Conservation (phyloP, 2,113 vertebrate species). For the Mellivora capensis region DNA sequence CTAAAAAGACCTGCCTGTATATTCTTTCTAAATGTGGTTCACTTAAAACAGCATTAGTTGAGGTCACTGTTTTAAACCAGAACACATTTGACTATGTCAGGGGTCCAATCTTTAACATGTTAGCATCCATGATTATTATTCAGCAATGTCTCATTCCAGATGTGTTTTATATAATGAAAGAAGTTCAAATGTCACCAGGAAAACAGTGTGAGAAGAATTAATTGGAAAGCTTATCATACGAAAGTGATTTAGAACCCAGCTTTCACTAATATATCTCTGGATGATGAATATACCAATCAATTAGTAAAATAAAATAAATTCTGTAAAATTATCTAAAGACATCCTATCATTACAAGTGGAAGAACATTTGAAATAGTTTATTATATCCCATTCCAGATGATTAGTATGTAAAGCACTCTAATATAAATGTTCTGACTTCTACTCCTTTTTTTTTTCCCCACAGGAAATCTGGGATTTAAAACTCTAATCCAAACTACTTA, state of each 20-base stretch:
- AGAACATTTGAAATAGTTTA: constrained; percentile 91
- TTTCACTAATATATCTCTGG: constrained; percentile 88
- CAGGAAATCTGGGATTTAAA: constrained; percentile 64
- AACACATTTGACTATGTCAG: constrained; percentile 82
- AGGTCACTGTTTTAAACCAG: constrained; percentile 83
- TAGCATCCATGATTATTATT: constrained; percentile 84
- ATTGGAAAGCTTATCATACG: constrained; percentile 91
- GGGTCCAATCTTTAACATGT: constrained; percentile 82
- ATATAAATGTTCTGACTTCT: constrained; percentile 69
- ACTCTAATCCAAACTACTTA: constrained; percentile 70
- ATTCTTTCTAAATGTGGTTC: constrained; percentile 71
- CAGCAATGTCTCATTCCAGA: constrained; percentile 83
- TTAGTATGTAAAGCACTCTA: constrained; percentile 77
- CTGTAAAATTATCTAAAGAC: constrained; percentile 90
- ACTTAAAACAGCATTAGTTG: constrained; percentile 79
- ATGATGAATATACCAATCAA: constrained; percentile 92
- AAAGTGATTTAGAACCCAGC: constrained; percentile 90
- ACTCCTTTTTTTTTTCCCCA: background rate
- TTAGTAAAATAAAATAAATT: constrained; percentile 94
- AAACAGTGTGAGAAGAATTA: constrained; percentile 93
- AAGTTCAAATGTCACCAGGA: constrained; percentile 88
- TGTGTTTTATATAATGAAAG: constrained; percentile 88
- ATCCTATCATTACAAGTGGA: constrained; percentile 90
- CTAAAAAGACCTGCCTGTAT: constrained; percentile 26
- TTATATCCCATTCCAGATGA: constrained; percentile 84